phyloP scores from a whole-genome alignment of 2,888 invertebrate species.

The Aethes cnicana region DNA sequence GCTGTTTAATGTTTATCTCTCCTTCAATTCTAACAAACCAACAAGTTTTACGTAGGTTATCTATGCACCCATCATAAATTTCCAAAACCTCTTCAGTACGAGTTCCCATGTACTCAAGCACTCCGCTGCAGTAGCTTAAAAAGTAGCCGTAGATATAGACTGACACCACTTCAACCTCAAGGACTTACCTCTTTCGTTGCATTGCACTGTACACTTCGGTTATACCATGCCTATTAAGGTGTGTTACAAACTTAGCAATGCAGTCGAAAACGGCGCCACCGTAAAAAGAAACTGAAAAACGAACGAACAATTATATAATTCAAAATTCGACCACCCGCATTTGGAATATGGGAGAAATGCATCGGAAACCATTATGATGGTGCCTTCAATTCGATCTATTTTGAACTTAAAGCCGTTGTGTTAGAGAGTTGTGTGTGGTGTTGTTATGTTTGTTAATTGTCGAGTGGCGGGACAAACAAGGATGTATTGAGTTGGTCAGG shows the following conservation, averaged over 20 bases:
- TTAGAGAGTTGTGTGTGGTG: not conserved
- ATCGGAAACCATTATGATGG: not conserved
- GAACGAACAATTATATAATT: not conserved
- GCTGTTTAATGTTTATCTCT: not conserved
- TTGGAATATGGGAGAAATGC: constrained; percentile 5
- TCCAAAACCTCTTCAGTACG: not conserved
- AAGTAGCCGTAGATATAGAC: constrained; percentile 15
- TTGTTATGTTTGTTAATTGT: constrained; percentile 33
- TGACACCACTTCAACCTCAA: constrained; percentile 10
- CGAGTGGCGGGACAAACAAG: constrained; percentile 50
- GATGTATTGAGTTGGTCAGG: constrained; percentile 67
- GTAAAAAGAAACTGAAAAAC: not conserved
- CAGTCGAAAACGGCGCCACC: not conserved
- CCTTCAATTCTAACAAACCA: too few species aligned
- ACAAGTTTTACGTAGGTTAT: too few species aligned
- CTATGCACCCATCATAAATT: not conserved
- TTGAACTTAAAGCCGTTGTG: not conserved
- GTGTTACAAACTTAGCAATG: constrained; percentile 29
- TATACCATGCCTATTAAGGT: constrained; percentile 44
- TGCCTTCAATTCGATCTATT: not conserved
- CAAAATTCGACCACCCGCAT: constrained; percentile 1
- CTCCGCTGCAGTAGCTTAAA: constrained; percentile 16
- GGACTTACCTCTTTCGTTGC: constrained; percentile 11
- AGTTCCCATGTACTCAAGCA: constrained; percentile 17
- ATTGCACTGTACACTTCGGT: constrained; percentile 24